Conservation (phyloP, 1,140 invertebrate genomes). For the Galendromus occidentalis region DNA sequence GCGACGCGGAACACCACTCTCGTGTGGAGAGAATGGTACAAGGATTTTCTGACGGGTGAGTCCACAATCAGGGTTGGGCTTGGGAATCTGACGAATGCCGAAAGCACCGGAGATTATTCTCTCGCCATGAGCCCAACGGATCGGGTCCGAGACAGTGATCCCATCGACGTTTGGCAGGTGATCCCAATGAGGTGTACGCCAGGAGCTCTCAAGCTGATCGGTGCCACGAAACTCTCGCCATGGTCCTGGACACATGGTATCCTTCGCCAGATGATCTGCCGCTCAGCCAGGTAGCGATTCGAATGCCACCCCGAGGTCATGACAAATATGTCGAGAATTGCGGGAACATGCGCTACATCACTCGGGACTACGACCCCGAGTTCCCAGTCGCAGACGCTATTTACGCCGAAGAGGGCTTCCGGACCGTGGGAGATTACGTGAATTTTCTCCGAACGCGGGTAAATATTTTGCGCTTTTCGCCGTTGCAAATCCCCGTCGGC, state of each 20-base stretch:
- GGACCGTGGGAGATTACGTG: not conserved
- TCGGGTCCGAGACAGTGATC: not conserved
- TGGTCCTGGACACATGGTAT: not conserved
- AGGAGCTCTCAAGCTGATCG: constrained; percentile 1
- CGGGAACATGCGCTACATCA: not conserved
- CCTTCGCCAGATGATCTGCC: not conserved
- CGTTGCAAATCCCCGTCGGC: too few species aligned
- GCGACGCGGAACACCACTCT: not conserved
- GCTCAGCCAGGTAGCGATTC: not conserved
- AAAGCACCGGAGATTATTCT: not conserved
- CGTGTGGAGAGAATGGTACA: constrained; percentile 2
- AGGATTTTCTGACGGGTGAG: not conserved
- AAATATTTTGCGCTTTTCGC: not conserved
- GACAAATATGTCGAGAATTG: not conserved
- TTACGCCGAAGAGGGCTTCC: not conserved
- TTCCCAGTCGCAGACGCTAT: not conserved
- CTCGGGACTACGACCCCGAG: not conserved
- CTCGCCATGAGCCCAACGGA: not conserved
- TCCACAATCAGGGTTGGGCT: too few species aligned
- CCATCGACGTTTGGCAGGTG: not conserved
- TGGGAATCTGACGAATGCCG: too few species aligned
- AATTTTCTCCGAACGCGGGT: not conserved
- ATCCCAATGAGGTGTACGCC: not conserved
- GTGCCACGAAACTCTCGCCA: not conserved
- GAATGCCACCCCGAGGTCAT: not conserved